Conservation (phyloP, 1,140 invertebrate genomes). For the Drosophila asahinai region DNA sequence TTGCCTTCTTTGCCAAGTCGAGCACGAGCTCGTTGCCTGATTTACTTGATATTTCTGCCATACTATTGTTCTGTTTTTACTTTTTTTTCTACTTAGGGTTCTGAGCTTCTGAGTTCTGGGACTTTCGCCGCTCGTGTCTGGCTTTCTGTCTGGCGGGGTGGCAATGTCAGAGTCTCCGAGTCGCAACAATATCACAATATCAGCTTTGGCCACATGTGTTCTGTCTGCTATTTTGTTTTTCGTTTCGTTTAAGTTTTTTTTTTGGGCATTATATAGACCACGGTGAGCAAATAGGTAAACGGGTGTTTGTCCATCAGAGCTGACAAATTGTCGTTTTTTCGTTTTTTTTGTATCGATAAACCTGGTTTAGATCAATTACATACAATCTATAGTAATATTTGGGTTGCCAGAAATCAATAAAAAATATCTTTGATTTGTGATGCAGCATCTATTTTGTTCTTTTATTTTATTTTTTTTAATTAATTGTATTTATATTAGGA, state of each 20-base stretch:
- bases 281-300: conserved; percentile 7
- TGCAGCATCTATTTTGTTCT: too few relatives aligned
- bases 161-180: conserved; percentile 22
- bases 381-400: too few relatives aligned
- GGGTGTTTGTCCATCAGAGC: conserved; percentile 4
- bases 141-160: conserved; percentile 32
- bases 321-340: not conserved
- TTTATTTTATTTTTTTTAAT: too few relatives aligned
- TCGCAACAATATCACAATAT: not conserved
- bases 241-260: conserved; percentile 21
- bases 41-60: conserved; percentile 33
- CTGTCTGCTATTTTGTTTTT: conserved; percentile 28
- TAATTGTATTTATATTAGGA: too few relatives aligned
- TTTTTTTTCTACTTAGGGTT: conserved; percentile 7
- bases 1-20: conserved; percentile 1
- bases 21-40: conserved; percentile 47
- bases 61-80: conserved; percentile 28
- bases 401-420: too few relatives aligned
- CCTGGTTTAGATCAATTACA: too few relatives aligned
- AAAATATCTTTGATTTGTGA: too few relatives aligned
- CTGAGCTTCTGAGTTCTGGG: not conserved
- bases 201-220: conserved; percentile 38
- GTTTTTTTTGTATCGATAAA: too few relatives aligned
- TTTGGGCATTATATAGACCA: conserved; percentile 42
- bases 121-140: conserved; percentile 20